phyloP scores from a whole-genome alignment of 2,113 vertebrate genomes.

The Ammodytes dubius region DNA sequence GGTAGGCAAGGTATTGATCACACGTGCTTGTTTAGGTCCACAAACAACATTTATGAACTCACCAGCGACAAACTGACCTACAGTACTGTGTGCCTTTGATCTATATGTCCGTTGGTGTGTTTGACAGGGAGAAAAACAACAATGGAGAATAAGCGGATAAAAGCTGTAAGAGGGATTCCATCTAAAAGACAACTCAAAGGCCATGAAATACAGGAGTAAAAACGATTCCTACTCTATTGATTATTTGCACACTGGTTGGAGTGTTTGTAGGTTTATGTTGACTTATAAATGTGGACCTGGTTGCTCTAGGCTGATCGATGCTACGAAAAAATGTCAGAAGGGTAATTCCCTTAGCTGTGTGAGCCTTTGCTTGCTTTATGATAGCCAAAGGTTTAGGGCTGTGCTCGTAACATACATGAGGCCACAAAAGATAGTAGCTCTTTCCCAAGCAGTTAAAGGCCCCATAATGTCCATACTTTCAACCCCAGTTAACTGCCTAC shows the following conservation, averaged over 20 bases:
- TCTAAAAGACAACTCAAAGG: conserved; percentile 52
- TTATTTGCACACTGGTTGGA: conserved; percentile 58
- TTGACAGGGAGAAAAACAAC: conserved; percentile 15
- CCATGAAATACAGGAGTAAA: conserved; percentile 65
- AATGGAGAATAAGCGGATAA: conserved; percentile 16
- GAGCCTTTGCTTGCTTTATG: conserved; percentile 49
- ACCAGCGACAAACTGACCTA: conserved; percentile 46
- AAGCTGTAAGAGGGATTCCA: conserved; percentile 26
- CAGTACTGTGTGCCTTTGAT: conserved; percentile 59
- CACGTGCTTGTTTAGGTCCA: conserved; percentile 29
- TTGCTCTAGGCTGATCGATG: conserved; percentile 63
- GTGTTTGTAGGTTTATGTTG: conserved; percentile 71
- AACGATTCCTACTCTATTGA: conserved; percentile 71
- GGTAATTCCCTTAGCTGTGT: conserved; percentile 27
- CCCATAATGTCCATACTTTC: conserved; percentile 48
- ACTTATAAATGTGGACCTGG: conserved; percentile 62
- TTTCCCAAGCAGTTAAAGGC: conserved; percentile 49
- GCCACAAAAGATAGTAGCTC: conserved; percentile 5
- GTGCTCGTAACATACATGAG: conserved; percentile 19
- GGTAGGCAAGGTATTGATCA: conserved; percentile 65
- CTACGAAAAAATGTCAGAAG: conserved; percentile 35
- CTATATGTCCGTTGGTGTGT: conserved; percentile 36
- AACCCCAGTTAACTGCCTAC: conserved; percentile 42
- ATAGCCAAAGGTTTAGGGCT: conserved; percentile 42
- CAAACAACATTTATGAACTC: conserved; percentile 41